Conservation (phyloP, 2,113 vertebrate species). For the Psilopsiagon aurifrons region DNA sequence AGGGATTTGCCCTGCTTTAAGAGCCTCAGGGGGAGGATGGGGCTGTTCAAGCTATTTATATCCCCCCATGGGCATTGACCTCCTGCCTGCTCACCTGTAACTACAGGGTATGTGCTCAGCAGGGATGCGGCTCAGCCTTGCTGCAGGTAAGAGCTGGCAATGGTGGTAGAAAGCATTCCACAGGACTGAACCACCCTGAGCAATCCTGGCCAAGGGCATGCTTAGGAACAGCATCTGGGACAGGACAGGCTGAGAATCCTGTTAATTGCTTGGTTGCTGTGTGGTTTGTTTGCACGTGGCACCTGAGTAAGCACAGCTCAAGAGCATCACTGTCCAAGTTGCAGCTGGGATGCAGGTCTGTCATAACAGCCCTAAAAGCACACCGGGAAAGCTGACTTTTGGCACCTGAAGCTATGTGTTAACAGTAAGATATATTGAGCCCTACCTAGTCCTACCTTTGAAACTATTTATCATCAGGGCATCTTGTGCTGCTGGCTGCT, state of each 20-base stretch:
- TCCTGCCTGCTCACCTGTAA: neutral
- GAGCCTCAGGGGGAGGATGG: neutral
- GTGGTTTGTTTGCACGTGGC: neutral
- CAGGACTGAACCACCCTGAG: neutral
- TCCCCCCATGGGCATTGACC: neutral
- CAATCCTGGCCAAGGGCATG: neutral
- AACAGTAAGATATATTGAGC: neutral
- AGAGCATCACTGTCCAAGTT: neutral
- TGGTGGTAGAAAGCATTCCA: neutral
- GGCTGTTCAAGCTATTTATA: neutral
- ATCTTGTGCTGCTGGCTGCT: neutral
- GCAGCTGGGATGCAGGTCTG: neutral
- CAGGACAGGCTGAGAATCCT: neutral
- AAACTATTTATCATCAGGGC: neutral
- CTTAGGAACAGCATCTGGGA: neutral
- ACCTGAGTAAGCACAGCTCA: neutral
- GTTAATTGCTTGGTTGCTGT: neutral
- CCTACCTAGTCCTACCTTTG: neutral
- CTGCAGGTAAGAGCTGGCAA: neutral
- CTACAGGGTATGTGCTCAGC: neutral
- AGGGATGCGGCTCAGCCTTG: neutral
- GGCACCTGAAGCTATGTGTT: neutral
- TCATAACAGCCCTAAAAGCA: neutral
- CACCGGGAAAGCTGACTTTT: conserved; percentile 2
- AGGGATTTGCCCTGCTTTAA: neutral